Conservation (phyloP, 2,113 vertebrate species). For the Apteryx mantelli region DNA sequence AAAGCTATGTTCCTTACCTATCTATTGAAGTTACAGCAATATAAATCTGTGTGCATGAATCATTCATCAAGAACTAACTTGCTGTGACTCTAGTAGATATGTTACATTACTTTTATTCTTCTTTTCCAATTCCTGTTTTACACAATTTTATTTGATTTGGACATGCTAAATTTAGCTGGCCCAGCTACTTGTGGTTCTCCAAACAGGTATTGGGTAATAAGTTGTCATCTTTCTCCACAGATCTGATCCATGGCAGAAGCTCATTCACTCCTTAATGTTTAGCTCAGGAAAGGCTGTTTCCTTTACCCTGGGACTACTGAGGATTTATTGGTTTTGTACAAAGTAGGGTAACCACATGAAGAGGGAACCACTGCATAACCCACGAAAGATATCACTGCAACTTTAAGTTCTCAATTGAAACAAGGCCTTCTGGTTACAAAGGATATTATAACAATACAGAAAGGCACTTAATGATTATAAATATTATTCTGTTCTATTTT, state of each 20-base stretch:
- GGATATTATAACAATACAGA: neutral
- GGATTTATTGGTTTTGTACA: neutral
- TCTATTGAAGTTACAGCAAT: neutral
- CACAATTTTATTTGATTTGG: neutral
- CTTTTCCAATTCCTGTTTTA: neutral
- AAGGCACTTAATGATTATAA: neutral
- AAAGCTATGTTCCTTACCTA: neutral
- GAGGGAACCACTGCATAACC: neutral
- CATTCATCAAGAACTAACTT: neutral
- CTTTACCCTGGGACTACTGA: neutral
- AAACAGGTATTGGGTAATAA: neutral
- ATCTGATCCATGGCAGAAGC: neutral
- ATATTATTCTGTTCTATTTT: neutral
- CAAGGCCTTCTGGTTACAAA: neutral
- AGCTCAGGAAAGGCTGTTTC: neutral
- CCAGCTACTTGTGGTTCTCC: neutral
- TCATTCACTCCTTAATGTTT: neutral
- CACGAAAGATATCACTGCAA: neutral
- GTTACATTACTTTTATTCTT: neutral
- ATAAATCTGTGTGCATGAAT: neutral
- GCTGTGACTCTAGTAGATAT: neutral
- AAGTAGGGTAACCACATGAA: neutral
- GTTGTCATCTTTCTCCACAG: neutral
- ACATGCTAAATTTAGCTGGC: neutral
- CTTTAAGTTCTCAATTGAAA: neutral